Base-by-base conservation (phyloP, 37 sponge, comb jelly and placozoan species). In the Lycopodina hypogea region DNA sequence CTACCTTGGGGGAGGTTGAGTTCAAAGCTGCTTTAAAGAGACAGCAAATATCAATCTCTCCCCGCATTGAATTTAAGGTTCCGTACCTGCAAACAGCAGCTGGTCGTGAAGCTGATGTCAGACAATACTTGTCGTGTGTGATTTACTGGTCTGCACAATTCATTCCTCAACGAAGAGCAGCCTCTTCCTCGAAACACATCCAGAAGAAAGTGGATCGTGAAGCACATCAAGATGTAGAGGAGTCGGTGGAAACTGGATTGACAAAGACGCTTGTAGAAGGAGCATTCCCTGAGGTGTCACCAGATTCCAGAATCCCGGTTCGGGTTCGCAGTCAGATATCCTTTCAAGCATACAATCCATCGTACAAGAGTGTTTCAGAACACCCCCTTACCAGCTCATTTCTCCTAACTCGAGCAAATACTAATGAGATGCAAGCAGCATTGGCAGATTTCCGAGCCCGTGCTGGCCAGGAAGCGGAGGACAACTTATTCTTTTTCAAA, bases 131-230 rank as follows among this genome's bases (percentile, higher is more conserved):
- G 22, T 84, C 87, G 2, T 58, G 48, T 3, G 69, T 59, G 23
- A 56, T 86, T 32, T 95, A 81, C 77, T 95, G 92, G 92, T 95
- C 96, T 17, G 33, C 81, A 35, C 78, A 71, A 65, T 94, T 94
- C 50, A 74, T 69, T 7, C 57, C 85, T 18, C n/a, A n/a, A n/a
- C n/a, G n/a, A n/a, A 53, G 59, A 17, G 8, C 17, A 35, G 19
- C 2, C 71, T 56, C 41, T 45, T 37, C 8, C 35, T 9, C 12
- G 23, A 15, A 24, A 63, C 65, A 12, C 30, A 23, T 15, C 23
- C 14, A 30, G 34, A 35, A 19, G 19, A 29, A 68, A 34, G 37
- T 35, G 37, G n/a, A n/a, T n/a, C n/a, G n/a, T n/a, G n/a, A n/a
- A n/a, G 24, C n/a, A 60, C 53, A 52, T 52, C 26, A 17, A 7